Base-by-base conservation (phyloP, 1,140 invertebrate genomes). In the Gerris buenoi region DNA sequence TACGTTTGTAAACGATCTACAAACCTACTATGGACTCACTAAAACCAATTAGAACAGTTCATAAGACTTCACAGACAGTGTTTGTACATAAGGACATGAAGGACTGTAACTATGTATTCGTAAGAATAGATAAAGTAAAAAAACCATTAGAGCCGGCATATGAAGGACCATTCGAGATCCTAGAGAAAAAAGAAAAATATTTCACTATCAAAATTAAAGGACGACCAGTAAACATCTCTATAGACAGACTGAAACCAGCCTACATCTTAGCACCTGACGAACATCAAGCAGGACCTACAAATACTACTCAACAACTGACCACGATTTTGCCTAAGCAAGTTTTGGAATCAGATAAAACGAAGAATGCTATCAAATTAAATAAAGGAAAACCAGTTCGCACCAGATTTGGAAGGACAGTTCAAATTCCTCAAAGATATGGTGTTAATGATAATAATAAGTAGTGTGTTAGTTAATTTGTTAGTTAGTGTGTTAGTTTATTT, bases 61-160 rank as follows among this genome's bases (percentile, higher is more conserved):
- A 22, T 23, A 22, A 27, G 27, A 27, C 18, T 1, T 33, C 27
- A n/a, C 22, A 28, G 18, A 46, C 33, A 10, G 33, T 46, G 5
- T 46, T 46, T 46, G 27, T 65, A 18, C 27, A 46, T 22, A 46
- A 56, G 64, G 64, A 65, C 33, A 25, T 65, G 18, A 25, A n/a
- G 5, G 56, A 56, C 26, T 65, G 64, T 33, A 22, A 15, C 14
- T 15, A 63, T 14, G 25, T 25, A 25, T 62, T 62, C 25, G 27
- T 63, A 18, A 2, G 28, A 2, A 25, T 15, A 22, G 14, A 22
- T 26, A 23, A 25, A 18, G 27, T 57, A n/a, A 65, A 65, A 27
- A 63, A 63, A 27, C 64, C 64, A 1, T 10, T 65, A 3, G 22
- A 46, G 27, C 28, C 1, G n/a, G 29, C 64, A 46, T 65, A 65